Conservation (phyloP, 2,797 vertebrate genomes). For the Urocyon cinereoargenteus region DNA sequence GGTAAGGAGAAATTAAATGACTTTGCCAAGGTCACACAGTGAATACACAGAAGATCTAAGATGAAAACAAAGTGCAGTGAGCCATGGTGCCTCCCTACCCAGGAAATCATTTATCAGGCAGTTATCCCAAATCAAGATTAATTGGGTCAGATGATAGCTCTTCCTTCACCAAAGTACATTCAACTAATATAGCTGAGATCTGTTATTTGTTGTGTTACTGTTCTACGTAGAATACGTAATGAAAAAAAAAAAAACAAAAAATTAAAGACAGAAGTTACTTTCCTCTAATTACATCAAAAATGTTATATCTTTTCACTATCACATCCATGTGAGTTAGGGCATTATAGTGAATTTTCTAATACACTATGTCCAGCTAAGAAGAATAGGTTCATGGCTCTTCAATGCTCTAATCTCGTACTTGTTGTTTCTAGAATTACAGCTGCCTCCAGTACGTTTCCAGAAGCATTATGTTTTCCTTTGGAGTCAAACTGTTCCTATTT, state of each 20-base stretch:
- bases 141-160: constrained; percentile 55
- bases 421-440: constrained; percentile 61
- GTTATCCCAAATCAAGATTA: constrained; percentile 77
- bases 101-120: constrained; percentile 78
- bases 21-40: constrained; percentile 67
- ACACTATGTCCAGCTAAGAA: background rate
- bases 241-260: background rate
- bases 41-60: constrained; percentile 50
- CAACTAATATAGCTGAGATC: background rate
- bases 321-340: background rate
- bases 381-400: background rate
- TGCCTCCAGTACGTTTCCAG: constrained; percentile 13
- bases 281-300: background rate
- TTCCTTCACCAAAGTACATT: constrained; percentile 15
- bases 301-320: background rate
- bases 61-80: constrained; percentile 68
- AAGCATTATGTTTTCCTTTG: constrained; percentile 61
- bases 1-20: constrained; percentile 63
- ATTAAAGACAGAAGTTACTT: background rate
- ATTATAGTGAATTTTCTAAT: background rate
- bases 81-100: constrained; percentile 55
- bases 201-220: background rate
- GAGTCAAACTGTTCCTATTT: constrained; percentile 73
- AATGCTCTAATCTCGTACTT: background rate
- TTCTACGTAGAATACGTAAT: background rate